Percentiles rank a stretch among this genome's conserved stretches.
phyloP scores from a whole-genome alignment of 30 jellyfish, hydroid and myxozoan species.

The Aurelia sp. region DNA sequence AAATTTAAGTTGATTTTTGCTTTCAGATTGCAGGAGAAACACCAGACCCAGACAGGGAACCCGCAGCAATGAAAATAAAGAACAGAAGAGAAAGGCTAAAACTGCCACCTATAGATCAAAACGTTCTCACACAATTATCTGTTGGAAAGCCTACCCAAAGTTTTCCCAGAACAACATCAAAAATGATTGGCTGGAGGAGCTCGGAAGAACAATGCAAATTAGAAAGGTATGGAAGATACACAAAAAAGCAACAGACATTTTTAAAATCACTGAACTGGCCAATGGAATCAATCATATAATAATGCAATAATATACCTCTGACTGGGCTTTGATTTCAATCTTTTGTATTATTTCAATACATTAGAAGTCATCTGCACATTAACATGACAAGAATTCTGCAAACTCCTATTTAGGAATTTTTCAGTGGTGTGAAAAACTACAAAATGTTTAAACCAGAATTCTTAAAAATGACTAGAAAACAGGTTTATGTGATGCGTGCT shows the following conservation, averaged over 20 bases:
- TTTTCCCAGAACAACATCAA: conserved; percentile 84
- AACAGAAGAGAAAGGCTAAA: conserved; percentile 78
- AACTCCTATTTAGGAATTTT: too few relatives aligned
- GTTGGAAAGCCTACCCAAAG: conserved; percentile 76
- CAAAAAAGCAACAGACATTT: conserved; percentile 74
- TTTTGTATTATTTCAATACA: not conserved
- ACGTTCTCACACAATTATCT: conserved; percentile 48
- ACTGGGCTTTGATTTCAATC: not conserved
- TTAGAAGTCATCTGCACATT: too few relatives aligned
- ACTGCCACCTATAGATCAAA: conserved; percentile 84
- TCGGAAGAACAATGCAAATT: conserved; percentile 75
- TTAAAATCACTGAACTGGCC: conserved; percentile 87
- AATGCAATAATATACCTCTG: not conserved
- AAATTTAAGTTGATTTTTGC: too few relatives aligned
- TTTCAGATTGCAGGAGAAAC: conserved; percentile 71
- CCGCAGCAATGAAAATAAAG: conserved; percentile 77
- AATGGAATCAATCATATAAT: conserved; percentile 66
- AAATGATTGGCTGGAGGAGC: conserved; percentile 90
- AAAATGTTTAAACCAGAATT: too few relatives aligned
- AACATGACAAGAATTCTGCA: too few relatives aligned
- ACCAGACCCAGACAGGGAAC: conserved; percentile 16
- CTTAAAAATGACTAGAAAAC: too few relatives aligned
- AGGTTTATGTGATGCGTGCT: too few relatives aligned
- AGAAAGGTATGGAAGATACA: conserved; percentile 90
- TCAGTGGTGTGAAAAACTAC: too few relatives aligned